Evolutionary conservation across 2,797 vertebrate species (phyloP).

Genomic region (Amphiprion clarkii): DNA sequence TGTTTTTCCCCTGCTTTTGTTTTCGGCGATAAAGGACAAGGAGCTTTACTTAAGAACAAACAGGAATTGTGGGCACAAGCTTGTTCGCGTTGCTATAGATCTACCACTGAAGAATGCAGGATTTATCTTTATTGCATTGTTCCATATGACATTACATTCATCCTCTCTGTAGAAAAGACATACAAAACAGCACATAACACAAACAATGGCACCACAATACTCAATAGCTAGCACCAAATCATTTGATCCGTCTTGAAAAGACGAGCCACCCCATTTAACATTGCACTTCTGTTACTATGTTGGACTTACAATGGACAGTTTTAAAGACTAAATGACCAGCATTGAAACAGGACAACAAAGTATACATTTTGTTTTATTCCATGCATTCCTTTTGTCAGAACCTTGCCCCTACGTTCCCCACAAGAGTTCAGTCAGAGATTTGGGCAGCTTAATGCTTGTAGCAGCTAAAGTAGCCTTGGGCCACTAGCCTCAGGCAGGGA

Average conservation of each 20-base stretch:
- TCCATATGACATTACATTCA: background rate
- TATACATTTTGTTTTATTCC: background rate
- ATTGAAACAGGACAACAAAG: background rate
- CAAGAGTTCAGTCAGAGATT: background rate
- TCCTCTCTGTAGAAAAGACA: background rate
- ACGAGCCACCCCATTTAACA: background rate
- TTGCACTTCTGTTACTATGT: background rate
- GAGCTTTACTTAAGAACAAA: constrained; percentile 9
- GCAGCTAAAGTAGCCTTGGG: background rate
- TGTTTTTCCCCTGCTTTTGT: constrained; percentile 17
- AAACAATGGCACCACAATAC: background rate
- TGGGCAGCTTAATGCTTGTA: background rate
- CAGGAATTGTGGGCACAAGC: background rate
- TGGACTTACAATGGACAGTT: too few species aligned
- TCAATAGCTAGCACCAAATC: too few species aligned
- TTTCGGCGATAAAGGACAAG: constrained; percentile 24
- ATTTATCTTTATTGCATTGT: background rate
- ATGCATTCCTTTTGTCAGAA: background rate
- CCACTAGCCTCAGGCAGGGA: constrained; percentile 1
- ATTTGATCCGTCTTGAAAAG: background rate
- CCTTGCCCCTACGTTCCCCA: background rate
- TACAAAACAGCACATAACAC: background rate
- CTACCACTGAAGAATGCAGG: background rate
- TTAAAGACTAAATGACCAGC: background rate
- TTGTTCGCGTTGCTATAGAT: background rate